Evolutionary conservation across 2,888 invertebrate genomes (phyloP).

Genomic region (Drosophila mettleri): DNA sequence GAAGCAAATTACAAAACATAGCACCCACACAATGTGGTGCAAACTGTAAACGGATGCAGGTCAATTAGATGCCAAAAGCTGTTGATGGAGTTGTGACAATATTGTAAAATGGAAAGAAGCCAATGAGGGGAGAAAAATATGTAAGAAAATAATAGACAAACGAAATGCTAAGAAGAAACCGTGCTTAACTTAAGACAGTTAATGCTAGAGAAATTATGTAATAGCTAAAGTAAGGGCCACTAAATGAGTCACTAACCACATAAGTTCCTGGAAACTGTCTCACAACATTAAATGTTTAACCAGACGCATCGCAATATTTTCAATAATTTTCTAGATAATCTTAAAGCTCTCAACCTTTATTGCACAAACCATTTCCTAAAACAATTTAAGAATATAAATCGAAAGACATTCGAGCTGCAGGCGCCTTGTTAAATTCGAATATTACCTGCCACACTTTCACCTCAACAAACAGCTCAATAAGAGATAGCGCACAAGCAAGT

Average conservation of each 20-base stretch:
- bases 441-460: conserved; percentile 46
- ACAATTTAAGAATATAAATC: conserved; percentile 3
- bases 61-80: conserved; percentile 47
- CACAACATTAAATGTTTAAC: too few relatives aligned
- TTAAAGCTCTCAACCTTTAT: background rate
- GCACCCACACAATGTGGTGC: conserved; percentile 32
- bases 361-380: background rate
- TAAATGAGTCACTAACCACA: too few relatives aligned
- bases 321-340: background rate
- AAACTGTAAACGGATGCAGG: conserved; percentile 42
- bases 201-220: background rate
- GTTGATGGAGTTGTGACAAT: conserved; percentile 34
- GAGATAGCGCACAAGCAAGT: conserved; percentile 6
- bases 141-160: background rate
- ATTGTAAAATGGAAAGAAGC: background rate
- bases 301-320: background rate
- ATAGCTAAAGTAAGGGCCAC: background rate
- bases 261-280: too few relatives aligned
- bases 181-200: background rate
- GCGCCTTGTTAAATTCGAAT: conserved; percentile 36
- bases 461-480: conserved; percentile 13
- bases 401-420: conserved; percentile 26
- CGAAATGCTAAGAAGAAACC: background rate
- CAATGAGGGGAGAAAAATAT: background rate
- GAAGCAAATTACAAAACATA: conserved; percentile 53